Base-by-base conservation (phyloP, 2,797 vertebrate genomes). In the Sebastes oblongus region DNA sequence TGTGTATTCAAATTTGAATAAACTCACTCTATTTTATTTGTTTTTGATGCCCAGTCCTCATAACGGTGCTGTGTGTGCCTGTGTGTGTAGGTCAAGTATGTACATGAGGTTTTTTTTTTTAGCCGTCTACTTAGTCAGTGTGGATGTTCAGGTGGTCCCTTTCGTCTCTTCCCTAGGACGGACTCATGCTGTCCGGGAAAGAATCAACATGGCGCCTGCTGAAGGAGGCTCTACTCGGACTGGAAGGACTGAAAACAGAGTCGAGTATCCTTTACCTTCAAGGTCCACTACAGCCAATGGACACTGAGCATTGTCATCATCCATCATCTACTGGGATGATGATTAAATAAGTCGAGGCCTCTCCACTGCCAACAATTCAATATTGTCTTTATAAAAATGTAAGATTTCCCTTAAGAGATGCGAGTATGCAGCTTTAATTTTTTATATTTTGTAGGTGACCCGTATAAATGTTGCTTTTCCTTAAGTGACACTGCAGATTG, bases 161-260 rank as follows among this genome's bases (percentile, higher is more conserved):
- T 25, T 78, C 1, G 7, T n/a, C 14, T 67, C 32, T 55, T 75
- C 75, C 14, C 5, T 87, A 99, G 98, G 97, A 98, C 82, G 83
- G 82, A 76, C 95, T 96, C 78, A 97, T 98, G 96, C 87, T 98
- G 75, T 94, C 94, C 0, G 98, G 98, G n/a, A 91, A 96, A 60
- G 93, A 96, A 61, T 58, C 83, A 32, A 88, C 78, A 7, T 98
- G 97, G 96, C 91, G 89, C 72, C 92, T 86, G 64, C 91, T 97
- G 84, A 96, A 93, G 91, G 95, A 96, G 29, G 93, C 93, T 55
- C 80, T 98, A 30, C 94, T 94, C 77, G 89, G 88, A 87, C 92
- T 97, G 64, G 96, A 95, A 87, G 91, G 91, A 46, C 94, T 97
- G 39, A 96, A 96, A 84, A 93, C 94, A 14, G 93, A 96, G 52